These are phyloP conservation scores for Gadopsis marmoratus DNA, from an alignment of 2,797 vertebrate species.

Conservation along the genomic window DNA sequence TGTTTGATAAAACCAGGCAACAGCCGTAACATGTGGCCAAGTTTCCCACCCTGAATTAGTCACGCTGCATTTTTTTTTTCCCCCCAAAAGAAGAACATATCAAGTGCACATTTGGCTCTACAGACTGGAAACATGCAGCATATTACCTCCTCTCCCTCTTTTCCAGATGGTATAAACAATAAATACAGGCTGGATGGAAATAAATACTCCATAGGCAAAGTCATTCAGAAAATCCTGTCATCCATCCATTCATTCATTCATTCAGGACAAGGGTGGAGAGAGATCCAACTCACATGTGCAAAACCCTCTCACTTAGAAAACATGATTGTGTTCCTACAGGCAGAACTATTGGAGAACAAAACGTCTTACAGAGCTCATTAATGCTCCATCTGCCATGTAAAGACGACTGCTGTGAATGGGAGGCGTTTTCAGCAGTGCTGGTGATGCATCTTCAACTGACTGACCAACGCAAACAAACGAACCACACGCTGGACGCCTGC, in stretches of 20 bases:
- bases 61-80: constrained; percentile 13
- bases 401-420: neutral
- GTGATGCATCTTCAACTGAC: neutral
- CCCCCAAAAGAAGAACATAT: too few species aligned
- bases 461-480: neutral
- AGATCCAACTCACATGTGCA: constrained; percentile 65
- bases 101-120: constrained; percentile 33
- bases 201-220: constrained; percentile 55
- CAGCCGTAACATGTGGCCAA: neutral
- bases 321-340: constrained; percentile 2
- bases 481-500: neutral
- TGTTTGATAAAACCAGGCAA: constrained; percentile 1
- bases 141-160: neutral
- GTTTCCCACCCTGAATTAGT: constrained; percentile 3
- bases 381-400: constrained; percentile 21
- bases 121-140: constrained; percentile 19
- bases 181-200: constrained; percentile 70
- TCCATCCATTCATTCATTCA: constrained; percentile 17
- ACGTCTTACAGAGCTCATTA: constrained; percentile 15
- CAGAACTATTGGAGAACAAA: constrained; percentile 20
- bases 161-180: constrained; percentile 36
- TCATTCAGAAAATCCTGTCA: constrained; percentile 7
- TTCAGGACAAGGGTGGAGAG: constrained; percentile 40
- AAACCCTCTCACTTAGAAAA: constrained; percentile 38
- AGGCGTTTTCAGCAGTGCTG: neutral